phyloP scores from a whole-genome alignment of 2,113 vertebrate species.

The Thalassoma bifasciatum region DNA sequence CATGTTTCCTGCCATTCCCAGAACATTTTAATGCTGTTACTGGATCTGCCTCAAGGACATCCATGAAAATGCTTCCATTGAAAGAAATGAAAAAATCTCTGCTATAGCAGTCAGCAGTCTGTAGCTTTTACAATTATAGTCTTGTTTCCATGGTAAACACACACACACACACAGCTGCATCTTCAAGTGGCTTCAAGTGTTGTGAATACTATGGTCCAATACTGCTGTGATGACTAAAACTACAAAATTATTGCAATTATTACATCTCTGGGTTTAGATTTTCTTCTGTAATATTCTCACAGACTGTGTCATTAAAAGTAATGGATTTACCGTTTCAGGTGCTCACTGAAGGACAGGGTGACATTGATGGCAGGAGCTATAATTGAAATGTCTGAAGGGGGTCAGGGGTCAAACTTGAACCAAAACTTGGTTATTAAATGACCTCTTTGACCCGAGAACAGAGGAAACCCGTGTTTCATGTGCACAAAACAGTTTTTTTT shows the following conservation, averaged over 20 bases:
- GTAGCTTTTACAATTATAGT: slow-evolving; percentile 15
- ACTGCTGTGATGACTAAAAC: slow-evolving; percentile 13
- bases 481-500: not conserved
- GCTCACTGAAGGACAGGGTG: slow-evolving; percentile 24
- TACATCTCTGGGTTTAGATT: not conserved
- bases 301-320: not conserved
- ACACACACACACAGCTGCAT: not conserved
- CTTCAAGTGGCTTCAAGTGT: slow-evolving; percentile 24
- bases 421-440: slow-evolving; percentile 15
- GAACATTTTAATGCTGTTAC: slow-evolving; percentile 54
- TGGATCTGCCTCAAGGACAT: slow-evolving; percentile 54
- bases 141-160: slow-evolving; percentile 75
- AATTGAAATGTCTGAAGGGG: slow-evolving; percentile 29
- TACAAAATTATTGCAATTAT: not conserved
- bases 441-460: not conserved
- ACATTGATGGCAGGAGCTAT: slow-evolving; percentile 4
- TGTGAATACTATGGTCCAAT: slow-evolving; percentile 22
- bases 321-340: not conserved
- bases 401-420: slow-evolving; percentile 45
- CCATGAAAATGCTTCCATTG: slow-evolving; percentile 47
- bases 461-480: not conserved
- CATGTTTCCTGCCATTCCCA: slow-evolving; percentile 36
- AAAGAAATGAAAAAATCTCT: slow-evolving; percentile 37
- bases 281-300: not conserved
- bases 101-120: slow-evolving; percentile 23